phyloP scores from a whole-genome alignment of 2,888 invertebrate species.

The Meloe dianella region DNA sequence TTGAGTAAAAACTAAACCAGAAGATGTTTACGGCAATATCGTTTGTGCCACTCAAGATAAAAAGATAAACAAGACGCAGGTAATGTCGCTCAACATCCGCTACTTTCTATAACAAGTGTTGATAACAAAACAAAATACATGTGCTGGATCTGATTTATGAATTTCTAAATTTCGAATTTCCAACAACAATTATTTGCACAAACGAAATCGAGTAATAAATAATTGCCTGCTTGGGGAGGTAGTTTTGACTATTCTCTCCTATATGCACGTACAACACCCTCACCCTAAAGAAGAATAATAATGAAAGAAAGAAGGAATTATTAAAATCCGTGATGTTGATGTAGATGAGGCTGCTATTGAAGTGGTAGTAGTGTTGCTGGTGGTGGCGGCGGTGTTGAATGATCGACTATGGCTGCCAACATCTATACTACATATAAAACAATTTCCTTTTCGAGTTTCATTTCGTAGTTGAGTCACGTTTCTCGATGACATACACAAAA shows the following conservation, averaged over 20 bases:
- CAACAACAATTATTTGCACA: too few relatives aligned
- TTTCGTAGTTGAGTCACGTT: conserved; percentile 58
- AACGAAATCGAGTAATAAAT: not conserved
- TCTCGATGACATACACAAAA: conserved; percentile 58
- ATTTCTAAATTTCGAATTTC: too few relatives aligned
- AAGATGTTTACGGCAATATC: too few relatives aligned
- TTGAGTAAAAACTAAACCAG: too few relatives aligned
- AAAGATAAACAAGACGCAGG: too few relatives aligned
- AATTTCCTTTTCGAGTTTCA: conserved; percentile 54
- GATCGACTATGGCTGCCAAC: conserved; percentile 49
- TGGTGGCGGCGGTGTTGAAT: not conserved
- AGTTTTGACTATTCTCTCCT: not conserved
- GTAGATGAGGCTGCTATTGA: conserved; percentile 26
- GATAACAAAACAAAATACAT: too few relatives aligned
- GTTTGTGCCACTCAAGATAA: too few relatives aligned
- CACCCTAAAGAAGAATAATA: not conserved
- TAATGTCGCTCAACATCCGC: too few relatives aligned
- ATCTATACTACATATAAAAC: conserved; percentile 51
- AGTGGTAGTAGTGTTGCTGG: not conserved
- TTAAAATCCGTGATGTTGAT: conserved; percentile 18
- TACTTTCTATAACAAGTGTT: too few relatives aligned
- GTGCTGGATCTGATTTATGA: too few relatives aligned
- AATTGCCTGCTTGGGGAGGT: not conserved
- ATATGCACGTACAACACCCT: not conserved
- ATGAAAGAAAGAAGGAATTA: not conserved